Conservation (phyloP, 1,140 invertebrate species). For the Bombus ignitus region DNA sequence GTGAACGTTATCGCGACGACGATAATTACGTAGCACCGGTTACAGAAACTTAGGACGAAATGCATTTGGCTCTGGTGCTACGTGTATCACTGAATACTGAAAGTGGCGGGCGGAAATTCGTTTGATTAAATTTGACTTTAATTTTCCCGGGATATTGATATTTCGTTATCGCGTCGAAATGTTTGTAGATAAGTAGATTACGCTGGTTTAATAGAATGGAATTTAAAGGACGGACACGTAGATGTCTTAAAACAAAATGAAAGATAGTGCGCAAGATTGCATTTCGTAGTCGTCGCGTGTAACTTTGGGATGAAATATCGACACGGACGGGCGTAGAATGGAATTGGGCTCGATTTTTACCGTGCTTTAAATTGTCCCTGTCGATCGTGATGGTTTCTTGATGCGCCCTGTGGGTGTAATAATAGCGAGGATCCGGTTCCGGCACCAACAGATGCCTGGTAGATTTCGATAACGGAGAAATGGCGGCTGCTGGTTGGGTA, state of each 20-base stretch:
- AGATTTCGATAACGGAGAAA: slow-evolving; percentile 90
- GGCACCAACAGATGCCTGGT: slow-evolving; percentile 90
- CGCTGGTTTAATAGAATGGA: too few species aligned
- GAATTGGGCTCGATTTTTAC: slow-evolving; percentile 69
- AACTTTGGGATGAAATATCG: not conserved
- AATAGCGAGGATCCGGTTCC: slow-evolving; percentile 87
- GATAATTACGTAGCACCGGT: slow-evolving; percentile 4
- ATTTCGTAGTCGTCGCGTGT: not conserved
- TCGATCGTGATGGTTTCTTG: slow-evolving; percentile 86
- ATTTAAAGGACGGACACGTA: not conserved
- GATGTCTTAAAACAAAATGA: not conserved
- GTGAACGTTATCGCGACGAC: slow-evolving; percentile 12
- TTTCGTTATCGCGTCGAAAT: not conserved
- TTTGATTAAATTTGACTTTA: not conserved
- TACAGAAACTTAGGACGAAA: not conserved
- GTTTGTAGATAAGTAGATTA: not conserved
- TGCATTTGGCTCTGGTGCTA: not conserved
- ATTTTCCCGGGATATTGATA: not conserved
- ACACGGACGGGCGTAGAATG: not conserved
- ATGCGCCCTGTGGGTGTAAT: slow-evolving; percentile 85
- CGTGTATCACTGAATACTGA: too few species aligned
- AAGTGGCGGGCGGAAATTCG: not conserved
- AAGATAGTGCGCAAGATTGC: not conserved
- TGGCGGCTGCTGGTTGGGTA: slow-evolving; percentile 90
- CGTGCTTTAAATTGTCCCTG: slow-evolving; percentile 82